Evolutionary conservation across 2,797 vertebrate genomes (phyloP), one percentile per base, ranked within the genome.

Genomic region (Craterocephalus amniculus): DNA sequence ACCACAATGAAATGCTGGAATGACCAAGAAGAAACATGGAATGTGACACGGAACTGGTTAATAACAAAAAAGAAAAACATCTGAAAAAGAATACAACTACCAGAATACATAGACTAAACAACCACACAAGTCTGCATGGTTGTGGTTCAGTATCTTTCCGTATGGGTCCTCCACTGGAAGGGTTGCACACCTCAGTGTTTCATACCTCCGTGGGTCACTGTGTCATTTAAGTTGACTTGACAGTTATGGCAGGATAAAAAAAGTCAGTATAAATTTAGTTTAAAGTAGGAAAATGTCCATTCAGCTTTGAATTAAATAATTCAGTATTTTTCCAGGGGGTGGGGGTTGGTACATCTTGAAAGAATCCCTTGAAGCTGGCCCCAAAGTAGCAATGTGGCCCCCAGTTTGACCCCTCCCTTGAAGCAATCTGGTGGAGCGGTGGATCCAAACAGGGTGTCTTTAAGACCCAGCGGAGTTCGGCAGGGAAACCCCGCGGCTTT

Each of bases 401-500:
- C 76, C 60, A 20, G 64, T 67, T 61, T 36, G 34, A 57, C 60
- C 38, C 57, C 56, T 51, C 35, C 63, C 57, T 12, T 34, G 66
- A 20, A 29, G 24, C 11, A 8, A 72, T 66, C 57, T 65, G 58
- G 52, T 12, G 22, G 38, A 43, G 64, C 63, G 26, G 58, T 16
- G 74, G 58, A 67, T 27, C 67, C 64, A 75, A 81, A 8, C 0
- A 0, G 87, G 72, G 88, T 88, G 84, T 81, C 88, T 94, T 89
- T 95, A 95, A 92, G 94, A 95, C 94, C 95, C 94, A 80, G 94
- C 88, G 93, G 93, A 91, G 83, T 81, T 72, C 78, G 70, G 72
- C 76, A 91, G 91, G 91, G 90, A 91, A 89, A 83, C 91, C 90
- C 91, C 91, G 83, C 91, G 86, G 88, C 90, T 90, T 80, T 78